Base-by-base conservation (phyloP, 2,888 invertebrate genomes). In the Xylophagus ater region DNA sequence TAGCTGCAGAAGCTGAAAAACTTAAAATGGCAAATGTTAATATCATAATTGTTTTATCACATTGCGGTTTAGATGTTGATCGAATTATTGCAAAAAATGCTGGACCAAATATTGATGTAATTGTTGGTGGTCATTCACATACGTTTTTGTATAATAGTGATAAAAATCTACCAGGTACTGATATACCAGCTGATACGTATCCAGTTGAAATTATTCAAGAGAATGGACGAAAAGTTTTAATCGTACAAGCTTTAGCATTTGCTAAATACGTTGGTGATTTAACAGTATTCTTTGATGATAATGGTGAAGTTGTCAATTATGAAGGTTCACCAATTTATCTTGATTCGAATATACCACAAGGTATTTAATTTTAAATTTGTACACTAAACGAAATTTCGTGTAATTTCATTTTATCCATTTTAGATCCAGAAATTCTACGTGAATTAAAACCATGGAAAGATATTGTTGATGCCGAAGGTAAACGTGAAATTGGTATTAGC, bases 111-210 rank as follows among this genome's bases (percentile, higher is more conserved):
- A 72, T 90, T 37, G 84, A 87, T 57, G 69, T 89, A 1, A 80
- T 90, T 40, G 80, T 90, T n/a, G 89, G 89, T 4, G 83, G 78
- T 0, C 89, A 89, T 57, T 80, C 84, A 0, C 84, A 90, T 58
- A 78, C 81, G 0, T 74, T 89, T 49, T 69, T 89, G 1, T 88
- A 74, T 58, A 77, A 77, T 6, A 71, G 70, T 1, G 67, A 67
- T 3, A 63, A 56, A 2, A n/a, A n/a, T n/a, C 57, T 66, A 1
- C 74, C 74, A 0, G 75, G 73, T 14, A 73, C 73, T 0, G 74
- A 77, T 46, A 65, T 34, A 0, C 65, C 77, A 0, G 53, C 50
- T 10, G 78, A 78, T 6, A 68, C 72, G 1, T 89, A 89, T 62
- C 87, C 87, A 1, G 76, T 79, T 0, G 51, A 59, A 48, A 69